Conservation (phyloP, 1,140 invertebrate species). For the Micrasema longulum region DNA sequence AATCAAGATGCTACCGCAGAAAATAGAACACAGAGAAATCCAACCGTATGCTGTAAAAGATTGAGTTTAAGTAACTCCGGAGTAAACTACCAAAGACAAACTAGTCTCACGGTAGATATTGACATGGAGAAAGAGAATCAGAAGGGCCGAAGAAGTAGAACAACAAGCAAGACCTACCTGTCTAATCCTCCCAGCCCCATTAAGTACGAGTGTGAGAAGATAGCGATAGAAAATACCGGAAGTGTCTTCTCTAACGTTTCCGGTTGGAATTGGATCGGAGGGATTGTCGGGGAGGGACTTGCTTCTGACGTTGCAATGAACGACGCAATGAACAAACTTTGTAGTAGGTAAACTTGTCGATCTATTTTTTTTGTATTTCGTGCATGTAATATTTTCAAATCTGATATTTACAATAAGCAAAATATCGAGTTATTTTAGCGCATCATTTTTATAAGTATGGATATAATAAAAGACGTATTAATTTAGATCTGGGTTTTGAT, state of each 20-base stretch:
- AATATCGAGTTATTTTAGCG: no score
- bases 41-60: constrained; percentile 17
- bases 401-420: no score
- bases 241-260: constrained; percentile 72
- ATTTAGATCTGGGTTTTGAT: no score
- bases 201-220: constrained; percentile 57
- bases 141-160: constrained; percentile 29
- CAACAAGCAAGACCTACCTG: constrained; percentile 34
- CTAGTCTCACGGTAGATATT: constrained; percentile 21
- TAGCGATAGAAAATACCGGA: constrained; percentile 63
- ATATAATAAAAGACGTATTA: no score
- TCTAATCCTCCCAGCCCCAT: constrained; percentile 56
- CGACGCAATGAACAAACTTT: constrained; percentile 79
- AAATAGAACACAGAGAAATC: constrained; percentile 1
- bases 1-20: constrained; percentile 3
- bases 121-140: constrained; percentile 38
- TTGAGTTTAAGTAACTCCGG: constrained; percentile 34
- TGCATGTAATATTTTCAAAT: no score
- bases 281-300: constrained; percentile 74
- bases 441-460: no score
- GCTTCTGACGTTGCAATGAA: constrained; percentile 71
- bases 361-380: constrained; percentile 22
- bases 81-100: constrained; percentile 22
- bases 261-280: constrained; percentile 86
- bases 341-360: constrained; percentile 76